These are phyloP conservation scores for Acanthoscelides obtectus DNA, from an alignment of 2,888 invertebrate species.

Conservation along the genomic window DNA sequence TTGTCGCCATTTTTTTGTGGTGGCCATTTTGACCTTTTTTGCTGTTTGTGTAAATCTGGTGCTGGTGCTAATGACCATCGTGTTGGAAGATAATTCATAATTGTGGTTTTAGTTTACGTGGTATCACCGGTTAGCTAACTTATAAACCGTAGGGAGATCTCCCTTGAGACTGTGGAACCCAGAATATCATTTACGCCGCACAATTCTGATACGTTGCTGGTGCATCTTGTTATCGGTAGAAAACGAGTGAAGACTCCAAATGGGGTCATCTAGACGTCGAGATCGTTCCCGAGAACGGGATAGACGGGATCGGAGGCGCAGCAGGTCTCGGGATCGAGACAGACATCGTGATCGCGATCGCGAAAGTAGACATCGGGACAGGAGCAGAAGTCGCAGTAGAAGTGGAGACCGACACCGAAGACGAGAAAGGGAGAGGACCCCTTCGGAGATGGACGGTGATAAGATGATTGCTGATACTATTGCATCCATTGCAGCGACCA, in stretches of 20 bases:
- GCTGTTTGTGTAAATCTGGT: too few relatives aligned
- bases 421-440: conserved; percentile 33
- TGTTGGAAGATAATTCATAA: too few relatives aligned
- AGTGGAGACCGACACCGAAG: conserved; percentile 44
- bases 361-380: conserved; percentile 27
- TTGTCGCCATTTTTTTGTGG: too few relatives aligned
- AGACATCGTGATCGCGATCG: conserved; percentile 41
- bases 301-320: conserved; percentile 35
- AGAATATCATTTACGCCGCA: too few relatives aligned
- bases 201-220: too few relatives aligned
- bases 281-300: conserved; percentile 48
- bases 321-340: conserved; percentile 38
- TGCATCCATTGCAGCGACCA: conserved; percentile 48
- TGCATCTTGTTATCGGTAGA: neutral
- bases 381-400: conserved; percentile 38
- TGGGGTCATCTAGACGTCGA: conserved; percentile 54
- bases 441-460: conserved; percentile 44
- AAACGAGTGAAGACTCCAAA: conserved; percentile 23
- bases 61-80: too few relatives aligned
- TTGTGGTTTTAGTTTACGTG: too few relatives aligned
- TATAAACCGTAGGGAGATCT: too few relatives aligned
- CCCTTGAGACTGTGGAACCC: too few relatives aligned
- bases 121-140: too few relatives aligned
- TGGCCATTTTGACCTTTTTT: too few relatives aligned
- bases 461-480: conserved; percentile 51